These are phyloP conservation scores for Circaetus cinerascens DNA, from an alignment of 2,113 vertebrate species.

Conservation along the genomic window DNA sequence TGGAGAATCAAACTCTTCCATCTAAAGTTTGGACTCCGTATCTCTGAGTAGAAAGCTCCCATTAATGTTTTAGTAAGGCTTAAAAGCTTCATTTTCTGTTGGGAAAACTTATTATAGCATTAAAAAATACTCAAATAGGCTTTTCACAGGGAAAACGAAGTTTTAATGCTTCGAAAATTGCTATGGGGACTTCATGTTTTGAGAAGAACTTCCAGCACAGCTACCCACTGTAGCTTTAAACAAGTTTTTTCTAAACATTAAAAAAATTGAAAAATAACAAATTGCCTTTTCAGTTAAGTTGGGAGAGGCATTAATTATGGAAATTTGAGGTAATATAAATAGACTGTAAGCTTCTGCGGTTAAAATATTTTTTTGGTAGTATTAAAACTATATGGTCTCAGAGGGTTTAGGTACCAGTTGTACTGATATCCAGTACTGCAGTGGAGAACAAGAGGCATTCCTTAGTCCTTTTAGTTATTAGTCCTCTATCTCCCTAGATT, in stretches of 20 bases:
- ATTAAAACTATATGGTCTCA: not conserved
- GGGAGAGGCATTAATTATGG: not conserved
- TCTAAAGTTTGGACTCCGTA: not conserved
- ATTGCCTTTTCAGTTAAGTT: not conserved
- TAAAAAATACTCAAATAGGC: conserved; percentile 27
- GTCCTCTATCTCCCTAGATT: not conserved
- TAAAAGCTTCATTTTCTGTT: conserved; percentile 59
- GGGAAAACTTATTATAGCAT: conserved; percentile 53
- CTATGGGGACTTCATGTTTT: not conserved
- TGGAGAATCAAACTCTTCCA: not conserved
- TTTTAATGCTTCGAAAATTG: conserved; percentile 21
- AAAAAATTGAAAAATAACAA: not conserved
- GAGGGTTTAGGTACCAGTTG: not conserved
- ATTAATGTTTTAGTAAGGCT: conserved; percentile 55
- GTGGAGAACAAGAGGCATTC: not conserved
- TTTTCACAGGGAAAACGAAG: conserved; percentile 34
- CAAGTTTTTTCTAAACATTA: not conserved
- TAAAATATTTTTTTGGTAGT: not conserved
- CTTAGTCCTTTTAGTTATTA: not conserved
- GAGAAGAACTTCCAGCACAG: not conserved
- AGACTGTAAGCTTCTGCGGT: not conserved
- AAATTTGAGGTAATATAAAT: not conserved
- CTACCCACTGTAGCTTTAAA: not conserved
- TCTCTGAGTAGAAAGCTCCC: not conserved
- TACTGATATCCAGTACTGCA: not conserved